Conservation (phyloP, 2,113 vertebrate species). For the Cairina moschata region DNA sequence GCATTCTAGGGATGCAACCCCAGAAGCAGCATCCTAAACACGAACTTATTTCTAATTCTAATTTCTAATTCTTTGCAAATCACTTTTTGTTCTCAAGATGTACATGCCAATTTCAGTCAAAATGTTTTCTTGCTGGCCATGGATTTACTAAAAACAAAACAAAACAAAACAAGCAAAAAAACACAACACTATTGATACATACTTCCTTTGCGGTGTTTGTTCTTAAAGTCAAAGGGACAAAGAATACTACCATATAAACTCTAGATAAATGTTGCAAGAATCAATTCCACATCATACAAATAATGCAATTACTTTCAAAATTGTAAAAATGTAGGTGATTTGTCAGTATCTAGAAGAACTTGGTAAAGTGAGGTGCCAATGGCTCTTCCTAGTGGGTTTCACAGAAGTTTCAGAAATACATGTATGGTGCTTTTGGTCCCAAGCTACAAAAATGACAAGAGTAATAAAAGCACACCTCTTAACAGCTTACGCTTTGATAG, state of each 20-base stretch:
- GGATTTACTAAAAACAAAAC: neutral
- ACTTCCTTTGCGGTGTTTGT: neutral
- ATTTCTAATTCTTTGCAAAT: neutral
- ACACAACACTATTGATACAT: neutral
- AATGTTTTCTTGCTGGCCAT: accelerated
- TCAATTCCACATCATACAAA: neutral
- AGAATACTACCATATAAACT: neutral
- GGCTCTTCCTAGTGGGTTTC: neutral
- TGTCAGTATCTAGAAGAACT: neutral
- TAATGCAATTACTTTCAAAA: neutral
- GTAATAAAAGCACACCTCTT: neutral
- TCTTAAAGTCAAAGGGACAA: neutral
- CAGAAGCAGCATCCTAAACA: neutral
- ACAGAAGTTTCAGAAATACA: neutral
- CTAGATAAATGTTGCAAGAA: neutral
- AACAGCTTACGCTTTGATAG: neutral
- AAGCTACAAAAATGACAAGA: neutral
- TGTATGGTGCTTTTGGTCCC: neutral
- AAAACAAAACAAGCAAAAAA: neutral
- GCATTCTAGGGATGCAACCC: neutral
- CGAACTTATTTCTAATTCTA: neutral
- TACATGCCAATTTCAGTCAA: neutral
- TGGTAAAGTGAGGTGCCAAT: neutral
- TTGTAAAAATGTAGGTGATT: neutral
- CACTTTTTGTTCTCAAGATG: neutral